Conservation (phyloP, 2,888 invertebrate species). For the Sycophila texana region DNA sequence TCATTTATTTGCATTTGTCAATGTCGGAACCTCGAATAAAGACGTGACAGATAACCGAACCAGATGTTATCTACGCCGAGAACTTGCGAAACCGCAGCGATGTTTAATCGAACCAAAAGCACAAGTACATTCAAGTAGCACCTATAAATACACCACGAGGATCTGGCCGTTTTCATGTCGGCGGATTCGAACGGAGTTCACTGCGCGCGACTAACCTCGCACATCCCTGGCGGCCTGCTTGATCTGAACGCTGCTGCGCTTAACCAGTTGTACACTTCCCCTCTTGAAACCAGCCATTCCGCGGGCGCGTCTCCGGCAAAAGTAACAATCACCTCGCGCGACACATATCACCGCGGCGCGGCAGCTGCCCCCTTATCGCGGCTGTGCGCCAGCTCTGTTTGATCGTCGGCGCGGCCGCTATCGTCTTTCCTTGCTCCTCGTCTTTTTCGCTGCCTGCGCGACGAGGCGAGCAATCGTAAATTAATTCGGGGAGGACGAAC, state of each 20-base stretch:
- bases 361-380: not conserved
- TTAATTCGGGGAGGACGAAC: not conserved
- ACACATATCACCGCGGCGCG: conserved; percentile 5
- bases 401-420: conserved; percentile 23
- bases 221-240: conserved; percentile 78
- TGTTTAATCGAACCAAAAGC: not conserved
- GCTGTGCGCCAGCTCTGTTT: conserved; percentile 30
- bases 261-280: conserved; percentile 73
- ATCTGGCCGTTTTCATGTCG: not conserved
- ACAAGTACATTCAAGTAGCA: not conserved
- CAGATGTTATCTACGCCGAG: conserved; percentile 12
- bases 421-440: conserved; percentile 5
- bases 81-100: conserved; percentile 8
- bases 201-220: conserved; percentile 74
- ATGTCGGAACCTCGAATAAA: not conserved
- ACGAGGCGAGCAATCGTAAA: conserved; percentile 16
- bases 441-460: not conserved
- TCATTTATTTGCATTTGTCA: not conserved
- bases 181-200: not conserved
- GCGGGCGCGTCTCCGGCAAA: not conserved
- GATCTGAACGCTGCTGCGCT: conserved; percentile 77
- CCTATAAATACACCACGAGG: not conserved
- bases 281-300: conserved; percentile 71
- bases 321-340: not conserved
- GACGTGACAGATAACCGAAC: not conserved